A percentile compares a stretch with the other conserved stretches of the same genome.
Evolutionary conservation across 30 jellyfish, hydroid and myxozoan genomes (phyloP).

Genomic region (Haliclystus octoradiatus): DNA sequence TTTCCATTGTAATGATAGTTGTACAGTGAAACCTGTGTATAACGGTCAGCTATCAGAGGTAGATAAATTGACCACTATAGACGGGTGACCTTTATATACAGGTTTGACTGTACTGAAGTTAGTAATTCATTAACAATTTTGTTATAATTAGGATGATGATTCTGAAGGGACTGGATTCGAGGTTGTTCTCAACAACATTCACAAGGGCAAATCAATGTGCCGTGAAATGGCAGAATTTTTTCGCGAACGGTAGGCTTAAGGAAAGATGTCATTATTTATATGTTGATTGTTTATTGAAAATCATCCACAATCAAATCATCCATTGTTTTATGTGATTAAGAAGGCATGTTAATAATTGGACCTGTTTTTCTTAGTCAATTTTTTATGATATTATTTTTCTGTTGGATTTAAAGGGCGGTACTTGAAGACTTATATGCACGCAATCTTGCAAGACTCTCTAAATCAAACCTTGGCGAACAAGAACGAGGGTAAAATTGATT

Average conservation of each 20-base stretch:
- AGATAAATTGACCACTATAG: too few species aligned
- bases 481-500: slow-evolving; percentile 60
- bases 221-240: slow-evolving; percentile 57
- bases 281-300: too few species aligned
- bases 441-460: slow-evolving; percentile 30
- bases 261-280: too few species aligned
- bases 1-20: background rate
- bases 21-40: too few species aligned
- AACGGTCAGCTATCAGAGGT: too few species aligned
- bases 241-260: slow-evolving; percentile 45
- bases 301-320: too few species aligned
- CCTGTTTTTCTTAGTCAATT: too few species aligned
- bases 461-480: slow-evolving; percentile 23
- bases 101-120: too few species aligned
- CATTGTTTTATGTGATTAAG: too few species aligned
- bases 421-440: slow-evolving; percentile 42
- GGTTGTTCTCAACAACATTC: slow-evolving; percentile 19
- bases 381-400: background rate
- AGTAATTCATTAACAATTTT: too few species aligned
- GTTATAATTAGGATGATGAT: slow-evolving; percentile 26
- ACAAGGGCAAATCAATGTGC: slow-evolving; percentile 39
- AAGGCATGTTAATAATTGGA: too few species aligned
- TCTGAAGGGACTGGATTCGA: slow-evolving; percentile 56
- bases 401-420: slow-evolving; percentile 20
- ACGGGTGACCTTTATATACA: too few species aligned